Conservation (phyloP, 2,797 vertebrate species). For the Eidolon dupreanum region DNA sequence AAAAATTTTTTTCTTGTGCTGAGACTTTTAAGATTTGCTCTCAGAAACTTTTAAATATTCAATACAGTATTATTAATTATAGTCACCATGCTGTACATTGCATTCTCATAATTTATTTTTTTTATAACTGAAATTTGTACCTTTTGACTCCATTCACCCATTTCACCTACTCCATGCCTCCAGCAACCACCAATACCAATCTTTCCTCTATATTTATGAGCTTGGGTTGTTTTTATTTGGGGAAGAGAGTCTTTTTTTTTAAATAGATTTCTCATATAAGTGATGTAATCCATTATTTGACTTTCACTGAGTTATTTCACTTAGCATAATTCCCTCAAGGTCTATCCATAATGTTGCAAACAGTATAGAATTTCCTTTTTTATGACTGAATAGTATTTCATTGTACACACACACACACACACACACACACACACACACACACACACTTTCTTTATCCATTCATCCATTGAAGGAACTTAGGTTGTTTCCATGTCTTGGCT, state of each 20-base stretch:
- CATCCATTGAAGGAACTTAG: not conserved
- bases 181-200: not conserved
- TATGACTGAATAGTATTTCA: not conserved
- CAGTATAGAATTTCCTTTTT: not conserved
- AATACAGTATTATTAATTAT: not conserved
- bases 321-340: too few relatives aligned
- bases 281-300: not conserved
- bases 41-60: not conserved
- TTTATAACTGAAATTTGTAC: not conserved
- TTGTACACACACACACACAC: not conserved
- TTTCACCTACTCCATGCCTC: not conserved
- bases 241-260: accelerated
- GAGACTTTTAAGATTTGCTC: not conserved
- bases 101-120: not conserved
- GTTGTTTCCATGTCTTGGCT: not conserved
- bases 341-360: too few relatives aligned
- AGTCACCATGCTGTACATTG: not conserved
- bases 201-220: not conserved
- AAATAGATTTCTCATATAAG: not conserved
- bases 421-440: not conserved
- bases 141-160: not conserved
- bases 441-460: not conserved
- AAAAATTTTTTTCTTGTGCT: not conserved
- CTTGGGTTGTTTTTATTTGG: not conserved
- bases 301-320: too few relatives aligned